Base-by-base conservation (phyloP, 2,113 vertebrate genomes). In the Pantherophis guttatus region DNA sequence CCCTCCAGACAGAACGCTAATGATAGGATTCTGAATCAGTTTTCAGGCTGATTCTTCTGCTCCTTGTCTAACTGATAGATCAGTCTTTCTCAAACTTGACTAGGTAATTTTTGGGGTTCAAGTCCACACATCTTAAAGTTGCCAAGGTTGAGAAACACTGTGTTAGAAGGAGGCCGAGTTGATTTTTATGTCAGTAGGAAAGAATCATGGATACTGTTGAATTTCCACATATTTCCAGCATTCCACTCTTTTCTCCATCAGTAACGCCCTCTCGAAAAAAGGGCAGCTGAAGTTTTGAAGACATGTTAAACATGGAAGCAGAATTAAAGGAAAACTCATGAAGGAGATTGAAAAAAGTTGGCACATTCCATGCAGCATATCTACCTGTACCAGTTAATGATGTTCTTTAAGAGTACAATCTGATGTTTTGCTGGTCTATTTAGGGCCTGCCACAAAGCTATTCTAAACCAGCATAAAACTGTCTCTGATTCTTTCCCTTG, bases 11-110 rank as follows among this genome's bases (percentile, higher is more conserved):
- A 5, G 62, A 94, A 57, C 33, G 90, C 89, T 65, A 91, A 52
- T 62, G 90, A 50, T 86, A 93, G 94, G 93, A 94, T 95, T 95
- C 95, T 93, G 65, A 0, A 95, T 96, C 92, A 93, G 53, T 91
- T 95, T 87, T 96, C 52, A 54, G 93, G 59, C 54, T 95, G 90
- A 92, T 95, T 96, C 93, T 97, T 96, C 93, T 94, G 65, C 65
- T 94, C 88, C 85, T 91, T 57, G 88, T 95, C 81, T 96, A 95
- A 93, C 93, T 96, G 94, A 65, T 58, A 24, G 91, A 90, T 70
- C 13, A 17, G 5, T 70, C 5, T 33, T 70, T 70, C 13, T 33
- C 5, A 33, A 17, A 70, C 2, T 2, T 70, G 65, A 70, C 29
- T 70, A 17, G 65, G n/a, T 5, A 33, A 33, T 15, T 70, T 70